phyloP scores from a whole-genome alignment of 2,113 vertebrate species.

The Forbesichthys papilliferus region DNA sequence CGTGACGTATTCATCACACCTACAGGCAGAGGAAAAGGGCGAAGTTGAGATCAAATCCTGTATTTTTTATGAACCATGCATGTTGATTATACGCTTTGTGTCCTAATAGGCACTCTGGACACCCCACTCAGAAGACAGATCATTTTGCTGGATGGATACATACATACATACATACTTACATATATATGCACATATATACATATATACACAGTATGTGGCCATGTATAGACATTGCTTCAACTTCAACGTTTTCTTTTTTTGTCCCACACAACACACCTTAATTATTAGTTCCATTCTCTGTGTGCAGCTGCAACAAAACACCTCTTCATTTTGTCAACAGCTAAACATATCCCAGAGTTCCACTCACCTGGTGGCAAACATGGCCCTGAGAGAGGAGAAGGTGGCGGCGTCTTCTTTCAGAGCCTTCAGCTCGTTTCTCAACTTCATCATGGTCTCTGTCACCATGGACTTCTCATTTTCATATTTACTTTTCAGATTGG shows the following conservation, averaged over 20 bases:
- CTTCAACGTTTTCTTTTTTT: no score
- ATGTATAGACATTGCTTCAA: no score
- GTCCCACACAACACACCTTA: no score
- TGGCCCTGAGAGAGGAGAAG: constrained; percentile 96
- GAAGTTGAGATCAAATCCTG: no score
- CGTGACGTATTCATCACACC: constrained; percentile 95
- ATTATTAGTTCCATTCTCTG: no score
- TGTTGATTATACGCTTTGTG: no score
- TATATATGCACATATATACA: no score
- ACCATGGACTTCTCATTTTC: constrained; percentile 98
- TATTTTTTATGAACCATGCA: background rate
- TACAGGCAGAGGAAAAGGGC: constrained; percentile 45
- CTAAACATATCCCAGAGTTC: background rate
- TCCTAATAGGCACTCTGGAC: no score
- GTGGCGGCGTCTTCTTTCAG: constrained; percentile 98
- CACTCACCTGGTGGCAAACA: constrained; percentile 96
- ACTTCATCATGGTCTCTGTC: constrained; percentile 98
- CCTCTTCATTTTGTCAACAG: no score
- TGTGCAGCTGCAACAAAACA: no score
- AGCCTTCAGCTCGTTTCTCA: constrained; percentile 96
- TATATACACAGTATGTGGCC: no score
- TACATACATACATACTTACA: background rate
- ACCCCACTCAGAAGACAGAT: no score
- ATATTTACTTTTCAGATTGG: constrained; percentile 98
- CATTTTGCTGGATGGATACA: background rate